Conservation (phyloP, 1,140 invertebrate genomes). For the Ostrea denselamellosa region DNA sequence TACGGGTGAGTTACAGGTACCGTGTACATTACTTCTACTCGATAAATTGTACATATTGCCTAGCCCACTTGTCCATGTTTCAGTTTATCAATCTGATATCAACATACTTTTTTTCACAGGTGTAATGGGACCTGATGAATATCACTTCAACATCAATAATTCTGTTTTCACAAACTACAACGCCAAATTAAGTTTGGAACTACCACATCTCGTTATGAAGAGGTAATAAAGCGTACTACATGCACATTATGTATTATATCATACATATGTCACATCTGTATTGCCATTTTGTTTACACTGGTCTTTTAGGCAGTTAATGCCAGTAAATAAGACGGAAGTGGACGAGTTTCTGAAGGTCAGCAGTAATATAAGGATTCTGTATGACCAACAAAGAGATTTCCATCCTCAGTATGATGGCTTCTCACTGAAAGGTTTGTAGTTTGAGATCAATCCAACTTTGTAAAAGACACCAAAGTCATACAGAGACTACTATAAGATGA, state of each 20-base stretch:
- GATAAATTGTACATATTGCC: no score
- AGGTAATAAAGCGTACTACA: background rate
- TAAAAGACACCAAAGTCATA: no score
- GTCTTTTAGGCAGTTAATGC: background rate
- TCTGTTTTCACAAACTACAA: constrained; percentile 77
- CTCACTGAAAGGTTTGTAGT: constrained; percentile 44
- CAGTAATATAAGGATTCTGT: constrained; percentile 61
- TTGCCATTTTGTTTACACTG: background rate
- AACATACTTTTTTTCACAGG: constrained; percentile 57
- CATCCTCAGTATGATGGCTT: constrained; percentile 73
- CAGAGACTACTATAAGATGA: no score
- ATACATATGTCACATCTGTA: no score
- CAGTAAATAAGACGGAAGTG: background rate
- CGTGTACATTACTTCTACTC: no score
- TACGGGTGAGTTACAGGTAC: background rate
- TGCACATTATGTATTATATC: no score
- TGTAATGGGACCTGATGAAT: constrained; percentile 80
- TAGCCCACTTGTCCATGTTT: no score
- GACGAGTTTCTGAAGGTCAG: constrained; percentile 3
- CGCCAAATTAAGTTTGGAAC: constrained; percentile 67
- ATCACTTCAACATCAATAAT: constrained; percentile 73
- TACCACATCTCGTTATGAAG: constrained; percentile 47
- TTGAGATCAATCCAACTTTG: no score
- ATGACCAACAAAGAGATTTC: constrained; percentile 59
- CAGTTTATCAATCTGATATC: no score